Evolutionary conservation across 2,888 invertebrate species (phyloP).

Genomic region (Eledona agricola): DNA sequence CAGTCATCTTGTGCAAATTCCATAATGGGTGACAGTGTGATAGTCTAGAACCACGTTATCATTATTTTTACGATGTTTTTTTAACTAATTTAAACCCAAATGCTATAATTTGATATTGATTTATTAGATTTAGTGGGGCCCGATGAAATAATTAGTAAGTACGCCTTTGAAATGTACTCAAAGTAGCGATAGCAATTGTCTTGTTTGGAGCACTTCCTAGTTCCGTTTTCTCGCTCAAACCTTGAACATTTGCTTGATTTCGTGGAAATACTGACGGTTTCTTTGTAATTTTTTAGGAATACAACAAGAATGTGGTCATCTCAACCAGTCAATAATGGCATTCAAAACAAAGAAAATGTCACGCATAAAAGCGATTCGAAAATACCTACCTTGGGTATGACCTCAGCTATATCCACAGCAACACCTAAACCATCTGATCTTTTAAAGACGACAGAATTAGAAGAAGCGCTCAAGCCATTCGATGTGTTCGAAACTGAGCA

Average conservation of each 20-base stretch:
- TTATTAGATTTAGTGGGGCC: slow-evolving; percentile 24
- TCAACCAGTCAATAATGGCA: slow-evolving; percentile 42
- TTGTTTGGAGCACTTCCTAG: slow-evolving; percentile 15
- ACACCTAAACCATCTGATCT: slow-evolving; percentile 82
- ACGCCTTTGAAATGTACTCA: slow-evolving; percentile 3
- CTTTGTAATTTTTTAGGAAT: slow-evolving; percentile 13
- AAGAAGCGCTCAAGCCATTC: slow-evolving; percentile 80
- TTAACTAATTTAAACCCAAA: slow-evolving; percentile 30
- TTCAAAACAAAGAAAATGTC: slow-evolving; percentile 49
- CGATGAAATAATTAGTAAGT: slow-evolving; percentile 36
- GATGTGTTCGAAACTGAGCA: slow-evolving; percentile 91
- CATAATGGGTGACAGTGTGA: slow-evolving; percentile 34
- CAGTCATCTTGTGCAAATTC: slow-evolving; percentile 47
- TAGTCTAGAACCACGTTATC: slow-evolving; percentile 40
- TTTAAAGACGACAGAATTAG: slow-evolving; percentile 78
- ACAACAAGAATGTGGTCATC: slow-evolving; percentile 46
- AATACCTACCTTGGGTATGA: slow-evolving; percentile 84
- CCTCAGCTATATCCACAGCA: slow-evolving; percentile 91
- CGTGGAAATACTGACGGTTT: slow-evolving; percentile 2
- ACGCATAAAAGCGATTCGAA: slow-evolving; percentile 65
- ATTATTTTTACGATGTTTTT: slow-evolving; percentile 43
- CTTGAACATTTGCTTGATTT: neutral
- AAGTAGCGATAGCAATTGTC: slow-evolving; percentile 7
- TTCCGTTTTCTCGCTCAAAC: slow-evolving; percentile 1
- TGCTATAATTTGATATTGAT: slow-evolving; percentile 23